These are phyloP conservation scores for Manis crassicaudata DNA, from an alignment of 2,797 vertebrate genomes.

Conservation along the genomic window DNA sequence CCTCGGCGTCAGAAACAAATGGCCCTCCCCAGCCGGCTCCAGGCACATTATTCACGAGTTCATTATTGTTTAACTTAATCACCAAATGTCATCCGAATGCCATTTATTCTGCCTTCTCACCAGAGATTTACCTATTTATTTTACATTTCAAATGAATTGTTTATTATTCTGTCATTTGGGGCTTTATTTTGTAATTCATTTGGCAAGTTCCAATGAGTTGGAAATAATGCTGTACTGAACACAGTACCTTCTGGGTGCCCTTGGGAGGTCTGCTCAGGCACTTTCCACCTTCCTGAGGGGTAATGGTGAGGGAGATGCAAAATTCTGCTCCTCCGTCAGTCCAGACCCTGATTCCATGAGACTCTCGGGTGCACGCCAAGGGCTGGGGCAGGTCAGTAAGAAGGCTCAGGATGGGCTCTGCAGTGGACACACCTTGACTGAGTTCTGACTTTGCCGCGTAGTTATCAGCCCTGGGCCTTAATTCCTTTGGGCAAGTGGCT, in stretches of 20 bases:
- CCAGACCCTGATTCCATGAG: not conserved
- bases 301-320: not conserved
- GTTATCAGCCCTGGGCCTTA: not conserved
- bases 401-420: not conserved
- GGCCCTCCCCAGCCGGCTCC: not conserved
- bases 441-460: not conserved
- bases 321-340: not conserved
- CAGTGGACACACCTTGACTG: fast-evolving
- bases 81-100: conserved; percentile 84
- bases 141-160: conserved; percentile 86
- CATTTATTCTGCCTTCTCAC: conserved; percentile 84
- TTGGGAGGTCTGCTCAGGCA: not conserved
- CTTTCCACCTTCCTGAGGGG: not conserved
- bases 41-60: conserved; percentile 81
- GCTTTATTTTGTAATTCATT: conserved; percentile 86
- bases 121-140: conserved; percentile 88
- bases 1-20: not conserved
- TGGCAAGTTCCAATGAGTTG: conserved; percentile 79
- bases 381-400: not conserved
- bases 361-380: not conserved
- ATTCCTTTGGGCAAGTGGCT: not conserved
- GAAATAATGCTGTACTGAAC: conserved; percentile 70
- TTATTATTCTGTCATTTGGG: conserved; percentile 85
- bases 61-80: conserved; percentile 87
- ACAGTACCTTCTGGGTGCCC: not conserved